phyloP scores from a whole-genome alignment of 2,113 vertebrate genomes.

The Condylura cristata region DNA sequence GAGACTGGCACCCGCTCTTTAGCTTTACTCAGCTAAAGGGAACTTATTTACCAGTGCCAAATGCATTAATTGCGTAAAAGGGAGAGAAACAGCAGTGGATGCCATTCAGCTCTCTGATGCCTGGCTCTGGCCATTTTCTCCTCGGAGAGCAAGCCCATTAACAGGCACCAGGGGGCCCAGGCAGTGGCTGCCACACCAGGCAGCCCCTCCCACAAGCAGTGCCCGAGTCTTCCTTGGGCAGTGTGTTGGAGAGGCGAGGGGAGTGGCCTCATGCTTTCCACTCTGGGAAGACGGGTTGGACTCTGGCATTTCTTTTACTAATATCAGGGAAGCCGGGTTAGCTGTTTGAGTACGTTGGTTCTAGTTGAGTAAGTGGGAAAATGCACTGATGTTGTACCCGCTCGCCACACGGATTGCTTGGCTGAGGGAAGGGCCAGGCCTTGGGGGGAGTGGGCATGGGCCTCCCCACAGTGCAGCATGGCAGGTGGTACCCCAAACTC shows the following conservation, averaged over 20 bases:
- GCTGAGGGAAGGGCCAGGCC: background rate
- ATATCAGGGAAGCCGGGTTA: background rate
- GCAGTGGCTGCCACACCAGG: background rate
- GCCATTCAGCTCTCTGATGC: conserved; percentile 12
- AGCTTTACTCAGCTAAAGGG: conserved; percentile 17
- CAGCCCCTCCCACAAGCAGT: background rate
- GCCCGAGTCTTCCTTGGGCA: background rate
- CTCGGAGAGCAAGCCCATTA: background rate
- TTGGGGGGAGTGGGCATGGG: background rate
- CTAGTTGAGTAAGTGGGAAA: background rate
- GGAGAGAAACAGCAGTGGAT: background rate
- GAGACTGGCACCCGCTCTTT: conserved; percentile 17
- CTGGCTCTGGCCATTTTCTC: background rate
- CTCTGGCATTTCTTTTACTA: background rate
- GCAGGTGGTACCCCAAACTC: background rate
- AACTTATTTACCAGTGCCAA: conserved; percentile 47
- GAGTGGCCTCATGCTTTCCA: background rate
- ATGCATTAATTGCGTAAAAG: conserved; percentile 50
- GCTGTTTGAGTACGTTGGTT: background rate
- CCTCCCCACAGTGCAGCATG: background rate
- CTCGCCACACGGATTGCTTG: background rate
- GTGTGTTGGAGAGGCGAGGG: background rate
- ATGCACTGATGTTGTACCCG: background rate
- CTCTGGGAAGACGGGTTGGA: background rate
- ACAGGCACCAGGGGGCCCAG: background rate